Percentiles rank a stretch among this genome's conserved stretches.
phyloP scores from a whole-genome alignment of 2,888 invertebrate genomes.

The Sesia apiformis region DNA sequence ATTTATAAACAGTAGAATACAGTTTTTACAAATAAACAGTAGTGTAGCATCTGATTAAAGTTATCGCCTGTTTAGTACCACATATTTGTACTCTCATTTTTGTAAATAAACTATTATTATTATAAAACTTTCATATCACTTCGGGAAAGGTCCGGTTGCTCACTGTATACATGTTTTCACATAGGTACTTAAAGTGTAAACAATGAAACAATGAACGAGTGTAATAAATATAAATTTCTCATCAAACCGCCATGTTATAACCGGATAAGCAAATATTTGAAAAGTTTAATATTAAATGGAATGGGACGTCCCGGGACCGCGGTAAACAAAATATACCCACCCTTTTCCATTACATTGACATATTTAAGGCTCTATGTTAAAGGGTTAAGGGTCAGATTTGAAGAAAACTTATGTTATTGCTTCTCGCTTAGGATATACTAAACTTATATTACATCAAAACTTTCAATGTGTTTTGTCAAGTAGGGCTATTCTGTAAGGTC shows the following conservation, averaged over 20 bases:
- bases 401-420: background rate
- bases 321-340: background rate
- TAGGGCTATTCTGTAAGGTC: constrained; percentile 1
- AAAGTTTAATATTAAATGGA: background rate
- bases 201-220: background rate
- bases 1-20: too few species aligned
- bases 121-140: too few species aligned
- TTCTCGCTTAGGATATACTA: background rate
- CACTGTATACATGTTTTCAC: too few species aligned
- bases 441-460: background rate
- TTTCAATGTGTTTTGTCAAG: background rate
- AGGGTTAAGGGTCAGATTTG: background rate
- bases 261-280: background rate
- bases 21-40: too few species aligned
- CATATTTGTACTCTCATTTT: too few species aligned
- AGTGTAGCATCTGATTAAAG: too few species aligned
- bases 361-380: background rate
- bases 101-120: too few species aligned
- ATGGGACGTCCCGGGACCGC: background rate
- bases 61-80: too few species aligned
- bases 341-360: background rate
- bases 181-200: too few species aligned
- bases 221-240: background rate
- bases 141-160: too few species aligned
- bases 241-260: background rate